Evolutionary conservation across 2,113 vertebrate species (phyloP), one percentile per base, ranked within the genome.

Genomic region (Coptodon bakossiorum): DNA sequence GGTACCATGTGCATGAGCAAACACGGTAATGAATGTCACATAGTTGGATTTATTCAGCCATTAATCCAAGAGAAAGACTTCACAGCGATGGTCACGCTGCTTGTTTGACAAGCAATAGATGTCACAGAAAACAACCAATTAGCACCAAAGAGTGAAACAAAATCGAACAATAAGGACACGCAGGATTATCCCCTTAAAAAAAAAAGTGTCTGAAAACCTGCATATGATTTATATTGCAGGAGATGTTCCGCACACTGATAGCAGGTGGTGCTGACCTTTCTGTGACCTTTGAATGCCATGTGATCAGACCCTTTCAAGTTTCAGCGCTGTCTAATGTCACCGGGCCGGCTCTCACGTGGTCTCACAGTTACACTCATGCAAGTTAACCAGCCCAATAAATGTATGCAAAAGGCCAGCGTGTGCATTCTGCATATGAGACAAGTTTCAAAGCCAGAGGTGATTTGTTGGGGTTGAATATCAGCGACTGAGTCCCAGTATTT

Each of bases 231-330:
- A 88, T 24, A 24, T 59, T 9, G 57, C 84, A 22, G 81, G 34
- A 81, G 84, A 80, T 38, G 76, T 29, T 48, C 38, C 13, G 52
- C 81, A 76, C 34, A 17, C 63, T 2, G 43, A 61, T 10, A 40
- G 86, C 80, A 87, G 92, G 87, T 85, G 89, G 86, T 36, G 22
- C 83, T 38, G 91, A 84, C 92, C 93, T 95, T 95, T 93, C 82
- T 7, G 34, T 59, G 91, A 89, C 90, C 87, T 92, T 90, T 92
- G 66, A 78, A 83, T 45, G 40, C 38, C 90, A 85, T 80, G 57
- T 86, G 93, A 92, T 85, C 38, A 12, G 59, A 57, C 84, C 84
- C 89, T 87, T 89, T 83, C 19, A 92, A 84, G 85, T 82, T 43
- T 59, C 48, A 45, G 5, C 12, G 56, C 83, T 11, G 29, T 88